Conservation (phyloP, 2,888 invertebrate species). For the Caenorhabditis sp. region DNA sequence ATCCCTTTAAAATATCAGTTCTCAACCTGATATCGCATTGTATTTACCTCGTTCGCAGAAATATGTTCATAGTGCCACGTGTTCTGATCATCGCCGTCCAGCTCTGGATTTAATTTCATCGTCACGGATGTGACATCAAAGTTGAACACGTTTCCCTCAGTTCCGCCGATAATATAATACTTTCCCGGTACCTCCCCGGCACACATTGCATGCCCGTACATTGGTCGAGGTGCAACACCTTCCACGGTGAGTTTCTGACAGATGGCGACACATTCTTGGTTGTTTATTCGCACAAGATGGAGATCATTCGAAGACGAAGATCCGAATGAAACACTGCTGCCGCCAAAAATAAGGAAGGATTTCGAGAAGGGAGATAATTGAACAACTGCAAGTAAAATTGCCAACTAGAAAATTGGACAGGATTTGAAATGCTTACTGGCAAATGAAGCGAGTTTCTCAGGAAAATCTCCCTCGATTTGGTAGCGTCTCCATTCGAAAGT, state of each 20-base stretch:
- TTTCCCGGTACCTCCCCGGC: constrained; percentile 27
- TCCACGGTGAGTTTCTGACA: constrained; percentile 17
- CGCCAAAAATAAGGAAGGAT: constrained; percentile 70
- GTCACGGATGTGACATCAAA: constrained; percentile 40
- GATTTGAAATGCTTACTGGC: constrained; percentile 53
- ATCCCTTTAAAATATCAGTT: constrained; percentile 2
- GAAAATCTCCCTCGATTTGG: constrained; percentile 53
- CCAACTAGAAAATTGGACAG: not conserved
- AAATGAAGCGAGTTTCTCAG: constrained; percentile 74
- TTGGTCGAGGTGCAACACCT: constrained; percentile 17
- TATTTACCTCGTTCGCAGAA: constrained; percentile 30
- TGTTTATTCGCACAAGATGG: constrained; percentile 55
- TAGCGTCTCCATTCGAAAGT: constrained; percentile 71
- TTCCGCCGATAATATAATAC: constrained; percentile 76
- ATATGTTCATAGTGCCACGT: constrained; percentile 33
- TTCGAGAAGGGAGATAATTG: constrained; percentile 59
- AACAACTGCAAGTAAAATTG: constrained; percentile 51
- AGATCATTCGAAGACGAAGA: constrained; percentile 58
- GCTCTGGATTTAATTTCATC: constrained; percentile 13
- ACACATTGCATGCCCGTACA: constrained; percentile 72
- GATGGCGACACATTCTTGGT: constrained; percentile 31
- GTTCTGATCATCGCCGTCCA: constrained; percentile 13
- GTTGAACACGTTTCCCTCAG: constrained; percentile 61
- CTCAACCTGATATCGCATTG: not conserved
- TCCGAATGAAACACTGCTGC: constrained; percentile 74